phyloP scores from a whole-genome alignment of 2,888 invertebrate species.

The Sicus ferrugineus region DNA sequence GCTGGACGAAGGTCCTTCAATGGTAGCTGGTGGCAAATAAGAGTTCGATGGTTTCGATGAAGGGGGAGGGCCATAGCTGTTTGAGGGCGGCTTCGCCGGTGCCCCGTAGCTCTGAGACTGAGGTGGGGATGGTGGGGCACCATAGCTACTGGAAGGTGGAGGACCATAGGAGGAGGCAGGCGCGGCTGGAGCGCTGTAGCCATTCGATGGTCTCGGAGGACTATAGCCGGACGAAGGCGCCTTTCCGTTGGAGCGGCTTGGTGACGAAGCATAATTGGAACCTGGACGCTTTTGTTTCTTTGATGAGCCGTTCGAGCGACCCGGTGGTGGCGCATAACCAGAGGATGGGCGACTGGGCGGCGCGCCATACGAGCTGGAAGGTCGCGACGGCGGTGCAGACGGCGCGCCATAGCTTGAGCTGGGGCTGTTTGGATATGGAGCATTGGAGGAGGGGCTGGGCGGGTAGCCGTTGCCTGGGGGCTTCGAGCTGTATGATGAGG shows the following conservation, averaged over 20 bases:
- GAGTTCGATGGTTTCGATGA: slow-evolving; percentile 64
- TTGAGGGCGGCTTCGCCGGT: slow-evolving; percentile 31
- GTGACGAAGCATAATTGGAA: slow-evolving; percentile 47
- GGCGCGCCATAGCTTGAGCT: slow-evolving; percentile 63
- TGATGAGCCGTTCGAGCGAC: slow-evolving; percentile 60
- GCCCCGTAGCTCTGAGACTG: slow-evolving; percentile 54
- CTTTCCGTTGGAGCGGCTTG: slow-evolving; percentile 63
- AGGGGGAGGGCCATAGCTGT: slow-evolving; percentile 53
- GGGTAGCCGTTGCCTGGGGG: slow-evolving; percentile 58
- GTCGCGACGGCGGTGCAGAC: slow-evolving; percentile 48
- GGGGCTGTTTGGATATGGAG: slow-evolving; percentile 39
- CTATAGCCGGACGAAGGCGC: slow-evolving; percentile 68
- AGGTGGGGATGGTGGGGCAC: slow-evolving; percentile 46
- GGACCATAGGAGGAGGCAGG: slow-evolving; percentile 51
- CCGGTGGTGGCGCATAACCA: slow-evolving; percentile 47
- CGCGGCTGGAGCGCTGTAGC: slow-evolving; percentile 65
- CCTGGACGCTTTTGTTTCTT: slow-evolving; percentile 42
- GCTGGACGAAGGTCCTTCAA: slow-evolving; percentile 55
- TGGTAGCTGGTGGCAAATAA: slow-evolving; percentile 34
- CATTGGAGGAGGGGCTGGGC: slow-evolving; percentile 46
- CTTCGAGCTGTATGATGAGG: slow-evolving; percentile 25
- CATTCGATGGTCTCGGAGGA: slow-evolving; percentile 60
- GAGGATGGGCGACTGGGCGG: slow-evolving; percentile 56
- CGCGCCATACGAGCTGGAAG: slow-evolving; percentile 57
- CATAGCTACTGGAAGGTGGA: slow-evolving; percentile 55